These are phyloP conservation scores for Trichosurus vulpecula DNA, from an alignment of 2,797 vertebrate genomes.

Conservation along the genomic window DNA sequence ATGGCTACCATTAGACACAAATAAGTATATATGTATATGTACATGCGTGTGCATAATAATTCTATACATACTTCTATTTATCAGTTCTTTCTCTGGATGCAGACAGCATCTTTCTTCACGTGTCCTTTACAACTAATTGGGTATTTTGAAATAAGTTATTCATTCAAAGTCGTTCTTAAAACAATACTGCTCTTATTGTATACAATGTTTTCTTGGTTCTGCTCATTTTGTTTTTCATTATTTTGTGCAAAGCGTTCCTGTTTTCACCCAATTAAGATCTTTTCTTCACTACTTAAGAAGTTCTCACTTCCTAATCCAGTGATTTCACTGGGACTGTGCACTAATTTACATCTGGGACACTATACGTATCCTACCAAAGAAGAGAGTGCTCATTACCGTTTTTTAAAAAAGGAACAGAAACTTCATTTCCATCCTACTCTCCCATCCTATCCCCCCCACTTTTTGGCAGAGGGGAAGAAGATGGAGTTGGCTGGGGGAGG, in stretches of 20 bases:
- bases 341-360: constrained; percentile 25
- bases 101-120: no score
- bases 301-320: constrained; percentile 28
- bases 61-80: no score
- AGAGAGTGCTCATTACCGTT: constrained; percentile 9
- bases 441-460: constrained; percentile 23
- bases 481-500: neutral
- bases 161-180: no score
- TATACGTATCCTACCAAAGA: constrained; percentile 31
- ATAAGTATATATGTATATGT: no score
- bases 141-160: no score
- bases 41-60: no score
- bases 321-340: neutral
- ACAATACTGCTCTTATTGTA: no score
- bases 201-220: no score
- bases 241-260: neutral
- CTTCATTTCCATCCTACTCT: constrained; percentile 3
- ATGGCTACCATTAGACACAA: no score
- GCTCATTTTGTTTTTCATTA: no score
- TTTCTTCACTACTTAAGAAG: neutral
- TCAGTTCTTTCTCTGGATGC: no score
- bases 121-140: no score
- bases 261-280: neutral
- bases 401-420: neutral
- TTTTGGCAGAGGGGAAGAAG: constrained; percentile 8